phyloP scores from a whole-genome alignment of 2,797 vertebrate genomes.

The Premnoplex brunnescens region DNA sequence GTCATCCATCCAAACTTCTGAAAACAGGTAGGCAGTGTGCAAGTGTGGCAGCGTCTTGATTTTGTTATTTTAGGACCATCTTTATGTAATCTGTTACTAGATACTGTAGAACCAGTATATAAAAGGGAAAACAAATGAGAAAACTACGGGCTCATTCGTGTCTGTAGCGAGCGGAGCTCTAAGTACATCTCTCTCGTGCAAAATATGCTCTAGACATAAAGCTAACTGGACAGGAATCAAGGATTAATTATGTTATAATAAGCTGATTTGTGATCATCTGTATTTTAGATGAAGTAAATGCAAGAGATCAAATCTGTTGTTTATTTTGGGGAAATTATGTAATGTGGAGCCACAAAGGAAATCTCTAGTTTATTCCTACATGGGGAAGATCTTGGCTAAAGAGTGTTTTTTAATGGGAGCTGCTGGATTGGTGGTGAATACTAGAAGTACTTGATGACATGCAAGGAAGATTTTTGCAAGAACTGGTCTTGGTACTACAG shows the following conservation, averaged over 20 bases:
- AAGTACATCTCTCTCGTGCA: background rate
- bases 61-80: background rate
- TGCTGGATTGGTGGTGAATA: background rate
- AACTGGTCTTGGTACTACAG: background rate
- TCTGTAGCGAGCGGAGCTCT: background rate
- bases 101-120: background rate
- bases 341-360: background rate
- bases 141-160: rapidly evolving
- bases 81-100: background rate
- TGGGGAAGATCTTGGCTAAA: background rate
- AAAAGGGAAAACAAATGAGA: background rate
- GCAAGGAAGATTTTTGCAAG: background rate
- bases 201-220: background rate
- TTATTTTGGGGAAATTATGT: background rate
- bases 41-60: background rate
- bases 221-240: background rate
- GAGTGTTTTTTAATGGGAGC: background rate
- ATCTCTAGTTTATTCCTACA: background rate
- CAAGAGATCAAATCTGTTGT: background rate
- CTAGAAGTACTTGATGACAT: background rate
- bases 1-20: background rate
- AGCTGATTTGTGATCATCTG: background rate
- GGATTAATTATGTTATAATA: background rate
- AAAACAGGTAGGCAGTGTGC: background rate
- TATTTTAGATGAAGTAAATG: background rate